Conservation (phyloP, 2,797 vertebrate species). For the Alfaro cultratus region DNA sequence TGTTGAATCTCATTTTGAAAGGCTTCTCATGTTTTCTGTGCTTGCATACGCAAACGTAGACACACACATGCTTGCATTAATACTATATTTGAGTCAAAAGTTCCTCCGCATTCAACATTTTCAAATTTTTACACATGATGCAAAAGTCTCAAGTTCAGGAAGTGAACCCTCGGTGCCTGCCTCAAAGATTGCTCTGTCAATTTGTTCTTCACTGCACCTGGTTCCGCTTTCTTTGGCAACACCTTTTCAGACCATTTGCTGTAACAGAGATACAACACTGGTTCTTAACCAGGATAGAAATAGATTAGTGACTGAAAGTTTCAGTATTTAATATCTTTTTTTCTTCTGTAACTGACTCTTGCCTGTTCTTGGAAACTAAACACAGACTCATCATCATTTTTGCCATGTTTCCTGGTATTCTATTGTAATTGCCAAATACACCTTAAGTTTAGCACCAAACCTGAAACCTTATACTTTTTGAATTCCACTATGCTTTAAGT, state of each 20-base stretch:
- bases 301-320: not conserved
- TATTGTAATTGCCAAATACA: not conserved
- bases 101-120: not conserved
- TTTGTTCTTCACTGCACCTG: not conserved
- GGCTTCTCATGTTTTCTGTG: not conserved
- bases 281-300: not conserved
- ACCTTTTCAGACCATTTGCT: not conserved
- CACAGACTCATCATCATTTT: not conserved
- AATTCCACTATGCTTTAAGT: not conserved
- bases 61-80: not conserved
- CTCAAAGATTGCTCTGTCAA: not conserved
- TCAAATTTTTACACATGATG: not conserved
- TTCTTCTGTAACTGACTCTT: not conserved
- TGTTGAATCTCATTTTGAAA: constrained; percentile 18
- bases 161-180: not conserved
- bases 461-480: not conserved
- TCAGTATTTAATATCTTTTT: not conserved
- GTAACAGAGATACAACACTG: not conserved
- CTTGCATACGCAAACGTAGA: too few relatives aligned
- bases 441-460: not conserved
- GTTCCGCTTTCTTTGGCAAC: not conserved
- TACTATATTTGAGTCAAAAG: not conserved
- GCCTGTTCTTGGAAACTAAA: not conserved
- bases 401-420: not conserved
- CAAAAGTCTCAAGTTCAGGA: not conserved